phyloP scores from a whole-genome alignment of 92 coral and sea anemone genomes.

The Epizoanthus ramosus region DNA sequence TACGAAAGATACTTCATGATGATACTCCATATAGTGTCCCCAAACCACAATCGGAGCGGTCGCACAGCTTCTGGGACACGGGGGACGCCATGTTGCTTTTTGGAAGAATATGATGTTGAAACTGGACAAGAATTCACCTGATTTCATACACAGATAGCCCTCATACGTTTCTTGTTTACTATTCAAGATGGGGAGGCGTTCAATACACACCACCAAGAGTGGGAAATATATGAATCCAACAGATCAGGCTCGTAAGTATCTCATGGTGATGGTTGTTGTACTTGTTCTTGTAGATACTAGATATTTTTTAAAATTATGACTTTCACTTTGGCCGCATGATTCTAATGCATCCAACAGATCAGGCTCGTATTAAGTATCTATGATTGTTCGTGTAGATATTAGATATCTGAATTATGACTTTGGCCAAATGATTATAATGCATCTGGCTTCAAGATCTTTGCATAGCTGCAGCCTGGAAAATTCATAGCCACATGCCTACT shows the following conservation, averaged over 20 bases:
- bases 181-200: conserved; percentile 91
- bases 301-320: neutral
- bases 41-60: neutral
- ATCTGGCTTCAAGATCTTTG: too few relatives aligned
- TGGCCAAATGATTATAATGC: too few relatives aligned
- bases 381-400: neutral
- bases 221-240: conserved; percentile 99
- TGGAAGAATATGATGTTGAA: conserved; percentile 16
- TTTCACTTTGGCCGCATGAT: too few relatives aligned
- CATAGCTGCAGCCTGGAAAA: too few relatives aligned
- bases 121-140: neutral
- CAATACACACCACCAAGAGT: conserved; percentile 97
- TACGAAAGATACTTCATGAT: too few relatives aligned
- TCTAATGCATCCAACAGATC: conserved; percentile 71
- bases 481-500: too few relatives aligned
- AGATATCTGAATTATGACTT: neutral
- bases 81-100: conserved; percentile 37
- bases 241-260: conserved; percentile 96
- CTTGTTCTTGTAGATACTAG: neutral
- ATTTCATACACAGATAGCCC: conserved; percentile 29
- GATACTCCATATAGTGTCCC: neutral
- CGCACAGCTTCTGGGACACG: neutral
- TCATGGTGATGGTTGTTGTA: too few relatives aligned
- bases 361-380: conserved; percentile 89
- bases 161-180: neutral